These are phyloP conservation scores for Peromyscus attwateri DNA, from an alignment of 2,797 vertebrate species.

Conservation along the genomic window DNA sequence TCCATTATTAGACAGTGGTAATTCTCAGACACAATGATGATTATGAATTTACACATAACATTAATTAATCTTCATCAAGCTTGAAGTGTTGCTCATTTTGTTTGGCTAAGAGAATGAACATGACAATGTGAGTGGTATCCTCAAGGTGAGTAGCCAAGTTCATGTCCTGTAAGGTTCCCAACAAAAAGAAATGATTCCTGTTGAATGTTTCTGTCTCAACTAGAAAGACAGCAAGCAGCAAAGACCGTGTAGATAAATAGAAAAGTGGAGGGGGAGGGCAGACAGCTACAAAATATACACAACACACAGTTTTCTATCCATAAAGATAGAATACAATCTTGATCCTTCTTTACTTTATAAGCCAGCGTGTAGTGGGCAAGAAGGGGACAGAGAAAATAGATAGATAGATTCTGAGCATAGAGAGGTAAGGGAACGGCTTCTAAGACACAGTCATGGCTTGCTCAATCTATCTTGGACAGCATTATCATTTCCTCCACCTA, in stretches of 20 bases:
- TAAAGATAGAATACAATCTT: background rate
- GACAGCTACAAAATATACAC: background rate
- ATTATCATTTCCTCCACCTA: background rate
- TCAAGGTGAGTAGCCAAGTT: background rate
- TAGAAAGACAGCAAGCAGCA: background rate
- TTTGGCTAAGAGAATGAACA: conserved; percentile 9
- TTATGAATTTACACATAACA: background rate
- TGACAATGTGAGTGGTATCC: background rate
- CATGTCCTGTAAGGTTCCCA: background rate
- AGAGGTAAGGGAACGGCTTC: background rate
- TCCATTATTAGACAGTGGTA: background rate
- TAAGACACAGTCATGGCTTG: background rate
- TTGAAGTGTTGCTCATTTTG: background rate
- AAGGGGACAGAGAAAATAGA: background rate
- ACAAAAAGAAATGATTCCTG: background rate
- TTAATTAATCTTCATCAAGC: background rate
- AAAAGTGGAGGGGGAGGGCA: background rate
- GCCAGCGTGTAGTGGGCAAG: background rate
- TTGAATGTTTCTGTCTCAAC: background rate
- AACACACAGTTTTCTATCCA: background rate
- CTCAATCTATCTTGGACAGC: background rate
- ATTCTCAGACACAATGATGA: background rate
- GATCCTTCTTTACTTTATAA: background rate
- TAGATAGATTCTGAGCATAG: background rate
- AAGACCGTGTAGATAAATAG: background rate